phyloP scores from a whole-genome alignment of 2,113 vertebrate genomes.

The Picathartes gymnocephalus region DNA sequence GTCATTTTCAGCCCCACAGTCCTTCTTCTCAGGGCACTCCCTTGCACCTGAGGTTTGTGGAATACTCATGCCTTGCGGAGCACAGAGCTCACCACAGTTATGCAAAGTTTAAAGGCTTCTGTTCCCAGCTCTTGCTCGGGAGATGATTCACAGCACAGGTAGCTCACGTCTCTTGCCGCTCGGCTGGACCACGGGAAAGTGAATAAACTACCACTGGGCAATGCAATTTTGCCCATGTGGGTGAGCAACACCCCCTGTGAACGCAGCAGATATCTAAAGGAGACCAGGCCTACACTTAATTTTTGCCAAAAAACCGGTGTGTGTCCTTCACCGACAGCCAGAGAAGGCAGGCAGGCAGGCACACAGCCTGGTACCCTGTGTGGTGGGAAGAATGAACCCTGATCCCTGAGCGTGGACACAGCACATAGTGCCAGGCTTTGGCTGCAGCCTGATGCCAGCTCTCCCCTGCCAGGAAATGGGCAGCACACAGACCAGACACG shows the following conservation, averaged over 20 bases:
- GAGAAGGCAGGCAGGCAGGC: background rate
- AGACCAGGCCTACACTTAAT: background rate
- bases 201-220: background rate
- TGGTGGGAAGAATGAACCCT: accelerated
- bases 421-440: background rate
- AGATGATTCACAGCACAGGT: background rate
- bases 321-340: accelerated
- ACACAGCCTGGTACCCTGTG: accelerated
- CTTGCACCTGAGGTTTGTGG: background rate
- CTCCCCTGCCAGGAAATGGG: accelerated
- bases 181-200: background rate
- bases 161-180: background rate
- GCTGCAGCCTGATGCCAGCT: background rate
- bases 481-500: accelerated
- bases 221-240: background rate
- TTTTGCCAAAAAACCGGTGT: accelerated
- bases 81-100: background rate
- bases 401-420: background rate
- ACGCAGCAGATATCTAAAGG: accelerated
- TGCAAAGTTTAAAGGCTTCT: background rate
- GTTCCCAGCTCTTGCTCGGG: background rate
- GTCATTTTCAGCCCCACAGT: background rate
- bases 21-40: background rate
- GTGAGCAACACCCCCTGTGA: background rate
- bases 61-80: background rate